These are phyloP conservation scores for Saxidomus purpurata DNA, from an alignment of 1,140 invertebrate genomes.

Conservation along the genomic window DNA sequence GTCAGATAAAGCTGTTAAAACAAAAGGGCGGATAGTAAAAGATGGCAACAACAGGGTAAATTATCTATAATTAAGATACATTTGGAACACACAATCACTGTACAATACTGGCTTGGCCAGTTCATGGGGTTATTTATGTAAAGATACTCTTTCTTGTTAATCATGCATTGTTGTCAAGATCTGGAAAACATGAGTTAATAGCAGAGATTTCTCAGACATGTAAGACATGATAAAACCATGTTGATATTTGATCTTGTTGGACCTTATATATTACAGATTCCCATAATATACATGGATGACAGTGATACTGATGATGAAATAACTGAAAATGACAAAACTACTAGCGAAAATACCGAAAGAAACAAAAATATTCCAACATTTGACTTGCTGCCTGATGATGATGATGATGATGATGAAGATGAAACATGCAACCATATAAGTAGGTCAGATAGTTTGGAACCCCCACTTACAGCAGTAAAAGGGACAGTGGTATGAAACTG, in stretches of 20 bases:
- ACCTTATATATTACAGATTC: constrained; percentile 50
- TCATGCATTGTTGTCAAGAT: too few relatives aligned
- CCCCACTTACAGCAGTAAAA: constrained; percentile 36
- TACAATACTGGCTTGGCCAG: too few relatives aligned
- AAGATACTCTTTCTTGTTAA: too few relatives aligned
- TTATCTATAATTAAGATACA: neutral
- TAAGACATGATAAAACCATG: too few relatives aligned
- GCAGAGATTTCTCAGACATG: too few relatives aligned
- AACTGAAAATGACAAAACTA: constrained; percentile 56
- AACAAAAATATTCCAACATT: constrained; percentile 62
- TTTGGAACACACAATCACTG: too few relatives aligned
- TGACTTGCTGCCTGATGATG: constrained; percentile 41
- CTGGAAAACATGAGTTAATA: too few relatives aligned
- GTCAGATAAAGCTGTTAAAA: neutral
- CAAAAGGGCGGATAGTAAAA: constrained; percentile 30
- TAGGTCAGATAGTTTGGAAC: neutral
- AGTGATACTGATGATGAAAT: constrained; percentile 17
- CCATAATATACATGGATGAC: constrained; percentile 64
- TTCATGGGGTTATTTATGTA: too few relatives aligned
- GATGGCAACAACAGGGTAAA: constrained; percentile 49
- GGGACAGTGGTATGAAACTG: constrained; percentile 52
- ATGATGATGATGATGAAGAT: neutral
- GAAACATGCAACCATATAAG: neutral
- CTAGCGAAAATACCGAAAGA: constrained; percentile 57
- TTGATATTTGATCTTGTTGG: too few relatives aligned